phyloP scores from a whole-genome alignment of 2,113 vertebrate genomes.

The Myiopsitta monachus region DNA sequence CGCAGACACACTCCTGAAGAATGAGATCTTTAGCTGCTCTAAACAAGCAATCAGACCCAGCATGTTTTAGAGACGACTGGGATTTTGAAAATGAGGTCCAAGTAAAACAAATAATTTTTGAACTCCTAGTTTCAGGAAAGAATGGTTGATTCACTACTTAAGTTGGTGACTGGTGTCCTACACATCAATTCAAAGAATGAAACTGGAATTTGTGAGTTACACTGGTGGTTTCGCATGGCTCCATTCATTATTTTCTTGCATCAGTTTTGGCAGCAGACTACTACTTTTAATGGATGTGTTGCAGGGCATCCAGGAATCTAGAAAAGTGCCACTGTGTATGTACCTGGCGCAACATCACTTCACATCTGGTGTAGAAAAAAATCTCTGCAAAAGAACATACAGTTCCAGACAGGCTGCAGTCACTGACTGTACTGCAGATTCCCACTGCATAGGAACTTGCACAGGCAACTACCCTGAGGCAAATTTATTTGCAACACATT shows the following conservation, averaged over 20 bases:
- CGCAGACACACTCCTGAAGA: not conserved
- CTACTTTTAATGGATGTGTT: not conserved
- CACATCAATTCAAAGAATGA: not conserved
- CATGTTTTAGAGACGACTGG: not conserved
- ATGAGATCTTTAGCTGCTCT: not conserved
- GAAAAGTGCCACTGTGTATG: fast-evolving
- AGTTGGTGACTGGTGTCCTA: not conserved
- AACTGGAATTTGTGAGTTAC: not conserved
- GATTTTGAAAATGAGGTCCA: not conserved
- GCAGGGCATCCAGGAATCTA: not conserved
- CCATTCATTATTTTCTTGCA: not conserved
- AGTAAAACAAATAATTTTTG: not conserved
- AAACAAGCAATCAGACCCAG: not conserved
- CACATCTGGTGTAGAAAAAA: not conserved
- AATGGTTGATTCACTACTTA: not conserved
- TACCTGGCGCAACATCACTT: not conserved
- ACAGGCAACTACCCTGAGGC: not conserved
- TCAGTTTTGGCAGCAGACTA: not conserved
- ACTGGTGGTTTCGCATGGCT: not conserved
- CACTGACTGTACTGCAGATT: not conserved
- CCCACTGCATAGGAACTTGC: not conserved
- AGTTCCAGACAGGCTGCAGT: not conserved
- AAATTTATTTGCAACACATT: not conserved
- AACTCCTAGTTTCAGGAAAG: not conserved
- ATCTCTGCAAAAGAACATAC: not conserved